These are phyloP conservation scores for Parelbella ahira DNA, from an alignment of 2,888 invertebrate species.

Conservation along the genomic window DNA sequence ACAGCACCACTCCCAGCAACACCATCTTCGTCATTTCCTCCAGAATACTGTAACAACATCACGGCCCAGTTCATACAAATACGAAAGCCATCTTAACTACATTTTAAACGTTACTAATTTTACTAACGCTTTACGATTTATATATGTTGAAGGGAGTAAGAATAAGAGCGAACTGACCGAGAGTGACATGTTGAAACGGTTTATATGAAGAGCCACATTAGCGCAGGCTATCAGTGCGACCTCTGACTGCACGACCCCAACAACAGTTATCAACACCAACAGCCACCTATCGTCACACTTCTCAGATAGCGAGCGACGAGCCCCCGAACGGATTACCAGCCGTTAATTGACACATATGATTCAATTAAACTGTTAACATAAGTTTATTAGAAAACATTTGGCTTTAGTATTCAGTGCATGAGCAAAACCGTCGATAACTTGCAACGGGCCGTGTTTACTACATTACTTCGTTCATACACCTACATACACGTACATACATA, in stretches of 20 bases:
- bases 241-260: conserved; percentile 40
- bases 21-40: conserved; percentile 76
- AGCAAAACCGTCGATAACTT: no score
- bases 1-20: conserved; percentile 66
- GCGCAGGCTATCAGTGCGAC: conserved; percentile 55
- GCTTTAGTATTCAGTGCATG: no score
- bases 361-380: no score
- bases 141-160: no score
- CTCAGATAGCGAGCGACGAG: conserved; percentile 44
- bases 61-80: conserved; percentile 27
- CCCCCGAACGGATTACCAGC: no score
- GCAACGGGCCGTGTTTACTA: no score
- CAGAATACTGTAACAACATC: conserved; percentile 65
- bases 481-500: no score
- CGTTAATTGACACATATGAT: no score
- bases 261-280: conserved; percentile 29
- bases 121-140: conserved; percentile 35
- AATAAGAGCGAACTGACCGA: conserved; percentile 50
- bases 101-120: neutral
- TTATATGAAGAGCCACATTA: conserved; percentile 50
- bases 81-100: conserved; percentile 1
- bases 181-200: conserved; percentile 44
- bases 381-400: no score
- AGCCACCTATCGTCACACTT: no score
- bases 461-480: no score